Conservation (phyloP, 2,113 vertebrate genomes). For the Vombatus ursinus region DNA sequence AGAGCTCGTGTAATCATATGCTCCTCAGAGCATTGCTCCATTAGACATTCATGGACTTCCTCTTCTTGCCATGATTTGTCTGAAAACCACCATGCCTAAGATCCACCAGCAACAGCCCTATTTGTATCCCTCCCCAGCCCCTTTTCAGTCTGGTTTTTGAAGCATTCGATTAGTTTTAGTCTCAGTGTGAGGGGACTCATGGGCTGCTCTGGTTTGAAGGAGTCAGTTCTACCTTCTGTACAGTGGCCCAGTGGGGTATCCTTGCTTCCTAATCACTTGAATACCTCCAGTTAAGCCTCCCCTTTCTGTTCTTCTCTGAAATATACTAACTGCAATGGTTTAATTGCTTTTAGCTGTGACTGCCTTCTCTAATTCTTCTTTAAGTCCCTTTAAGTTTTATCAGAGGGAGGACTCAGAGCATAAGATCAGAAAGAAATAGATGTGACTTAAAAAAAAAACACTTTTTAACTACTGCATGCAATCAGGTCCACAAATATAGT, state of each 20-base stretch:
- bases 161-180: neutral
- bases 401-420: neutral
- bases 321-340: neutral
- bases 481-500: conserved; percentile 5
- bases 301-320: neutral
- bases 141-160: neutral
- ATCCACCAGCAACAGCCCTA: neutral
- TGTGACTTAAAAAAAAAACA: neutral
- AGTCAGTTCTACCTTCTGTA: neutral
- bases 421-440: neutral
- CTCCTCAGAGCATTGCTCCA: neutral
- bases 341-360: neutral
- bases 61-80: neutral
- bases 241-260: neutral
- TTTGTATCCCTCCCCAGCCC: neutral
- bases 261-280: conserved; percentile 38
- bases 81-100: neutral
- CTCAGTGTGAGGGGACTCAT: neutral
- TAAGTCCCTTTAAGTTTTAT: neutral
- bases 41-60: neutral
- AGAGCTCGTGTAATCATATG: neutral
- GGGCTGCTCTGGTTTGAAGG: neutral
- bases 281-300: conserved; percentile 4
- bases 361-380: neutral
- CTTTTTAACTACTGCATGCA: neutral